These are phyloP conservation scores for Etheostoma spectabile DNA, from an alignment of 2,113 vertebrate species.

Conservation along the genomic window DNA sequence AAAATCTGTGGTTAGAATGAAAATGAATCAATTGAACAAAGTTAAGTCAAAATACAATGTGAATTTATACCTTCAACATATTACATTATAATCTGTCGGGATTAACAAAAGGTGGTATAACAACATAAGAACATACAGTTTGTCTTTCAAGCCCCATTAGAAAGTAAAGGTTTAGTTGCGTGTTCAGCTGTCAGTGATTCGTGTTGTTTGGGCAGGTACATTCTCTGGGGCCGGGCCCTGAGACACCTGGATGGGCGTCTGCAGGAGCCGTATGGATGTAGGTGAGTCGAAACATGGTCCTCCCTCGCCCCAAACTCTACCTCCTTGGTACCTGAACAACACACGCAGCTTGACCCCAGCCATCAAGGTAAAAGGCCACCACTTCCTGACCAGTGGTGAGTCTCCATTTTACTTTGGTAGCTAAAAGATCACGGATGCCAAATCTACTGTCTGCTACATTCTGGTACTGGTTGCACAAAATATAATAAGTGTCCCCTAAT, in stretches of 20 bases:
- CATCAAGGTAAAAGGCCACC: slow-evolving; percentile 81
- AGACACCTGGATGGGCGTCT: slow-evolving; percentile 86
- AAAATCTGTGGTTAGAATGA: no score
- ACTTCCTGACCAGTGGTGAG: slow-evolving; percentile 87
- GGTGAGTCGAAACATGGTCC: slow-evolving; percentile 59
- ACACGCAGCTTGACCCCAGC: slow-evolving; percentile 89
- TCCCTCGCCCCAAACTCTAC: slow-evolving; percentile 82
- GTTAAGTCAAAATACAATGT: no score
- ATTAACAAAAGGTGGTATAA: no score
- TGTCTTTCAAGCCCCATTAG: no score
- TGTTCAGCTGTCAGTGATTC: neutral
- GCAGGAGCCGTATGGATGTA: slow-evolving; percentile 89
- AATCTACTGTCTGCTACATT: no score
- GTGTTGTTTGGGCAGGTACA: slow-evolving; percentile 82
- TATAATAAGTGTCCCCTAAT: neutral
- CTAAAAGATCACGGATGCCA: no score
- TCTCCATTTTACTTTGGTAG: neutral
- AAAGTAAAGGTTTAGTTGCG: neutral
- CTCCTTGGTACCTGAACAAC: slow-evolving; percentile 88
- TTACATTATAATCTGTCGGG: no score
- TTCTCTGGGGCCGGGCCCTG: slow-evolving; percentile 88
- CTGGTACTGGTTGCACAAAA: no score
- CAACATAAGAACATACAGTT: no score
- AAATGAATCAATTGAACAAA: no score
- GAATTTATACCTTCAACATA: no score